phyloP scores from a whole-genome alignment of 37 sponge, comb jelly and placozoan genomes.

The Hormiphora californensis region DNA sequence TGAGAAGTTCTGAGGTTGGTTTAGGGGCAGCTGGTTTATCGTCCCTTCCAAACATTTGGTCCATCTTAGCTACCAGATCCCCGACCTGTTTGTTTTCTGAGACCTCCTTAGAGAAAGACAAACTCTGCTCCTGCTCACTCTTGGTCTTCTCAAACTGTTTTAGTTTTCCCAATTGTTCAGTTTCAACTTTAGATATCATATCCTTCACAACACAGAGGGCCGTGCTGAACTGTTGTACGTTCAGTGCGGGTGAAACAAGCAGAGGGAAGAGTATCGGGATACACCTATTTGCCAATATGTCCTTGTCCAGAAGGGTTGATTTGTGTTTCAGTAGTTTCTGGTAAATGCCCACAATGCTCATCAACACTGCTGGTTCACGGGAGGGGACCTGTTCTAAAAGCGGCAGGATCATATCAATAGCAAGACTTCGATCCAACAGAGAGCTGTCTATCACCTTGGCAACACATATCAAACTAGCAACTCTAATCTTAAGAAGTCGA shows the following conservation, averaged over 20 bases:
- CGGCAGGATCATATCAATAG: neutral
- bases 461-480: constrained; percentile 37
- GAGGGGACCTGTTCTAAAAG: constrained; percentile 41
- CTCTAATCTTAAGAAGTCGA: constrained; percentile 17
- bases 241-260: constrained; percentile 30
- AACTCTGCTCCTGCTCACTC: constrained; percentile 26
- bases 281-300: constrained; percentile 2
- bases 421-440: neutral
- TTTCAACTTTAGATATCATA: constrained; percentile 39
- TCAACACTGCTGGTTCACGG: constrained; percentile 24
- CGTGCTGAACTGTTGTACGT: constrained; percentile 28
- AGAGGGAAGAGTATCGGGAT: constrained; percentile 18
- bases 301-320: neutral
- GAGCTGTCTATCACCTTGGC: constrained; percentile 16
- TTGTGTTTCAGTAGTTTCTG: constrained; percentile 37
- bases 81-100: constrained; percentile 45
- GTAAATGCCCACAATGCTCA: constrained; percentile 40
- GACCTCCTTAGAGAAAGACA: constrained; percentile 10
- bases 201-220: neutral
- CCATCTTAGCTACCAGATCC: constrained; percentile 30
- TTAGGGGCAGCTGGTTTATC: neutral
- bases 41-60: constrained; percentile 4
- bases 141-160: constrained; percentile 13
- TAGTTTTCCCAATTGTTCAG: constrained; percentile 25
- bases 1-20: neutral